phyloP scores from a whole-genome alignment of 2,113 vertebrate species.

The Oreochromis aureus region DNA sequence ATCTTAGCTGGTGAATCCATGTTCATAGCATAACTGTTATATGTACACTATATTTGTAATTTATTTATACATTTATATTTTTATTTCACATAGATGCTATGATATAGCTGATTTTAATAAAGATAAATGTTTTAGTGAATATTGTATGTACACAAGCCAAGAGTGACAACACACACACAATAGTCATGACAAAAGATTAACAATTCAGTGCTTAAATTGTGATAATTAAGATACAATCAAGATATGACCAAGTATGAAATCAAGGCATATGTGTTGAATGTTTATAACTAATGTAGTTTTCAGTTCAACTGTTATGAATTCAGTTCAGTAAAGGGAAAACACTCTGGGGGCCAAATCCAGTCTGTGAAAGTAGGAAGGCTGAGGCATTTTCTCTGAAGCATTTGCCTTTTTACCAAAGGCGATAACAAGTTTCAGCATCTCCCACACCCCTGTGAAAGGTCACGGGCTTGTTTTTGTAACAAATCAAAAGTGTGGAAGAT shows the following conservation, averaged over 20 bases:
- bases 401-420: background rate
- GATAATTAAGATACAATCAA: background rate
- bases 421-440: background rate
- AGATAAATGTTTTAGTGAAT: background rate
- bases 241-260: background rate
- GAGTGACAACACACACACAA: background rate
- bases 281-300: background rate
- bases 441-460: background rate
- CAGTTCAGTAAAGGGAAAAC: background rate
- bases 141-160: background rate
- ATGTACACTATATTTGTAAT: background rate
- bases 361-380: background rate
- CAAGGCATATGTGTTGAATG: background rate
- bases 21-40: background rate
- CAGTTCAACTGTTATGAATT: background rate
- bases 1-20: background rate
- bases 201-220: background rate
- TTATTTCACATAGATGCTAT: background rate
- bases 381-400: background rate
- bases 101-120: background rate
- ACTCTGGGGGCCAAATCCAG: background rate
- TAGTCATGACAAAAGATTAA: background rate
- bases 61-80: background rate
- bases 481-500: background rate
- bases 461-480: background rate